Base-by-base conservation (phyloP, 2,113 vertebrate species). In the Ploceus nigricollis region DNA sequence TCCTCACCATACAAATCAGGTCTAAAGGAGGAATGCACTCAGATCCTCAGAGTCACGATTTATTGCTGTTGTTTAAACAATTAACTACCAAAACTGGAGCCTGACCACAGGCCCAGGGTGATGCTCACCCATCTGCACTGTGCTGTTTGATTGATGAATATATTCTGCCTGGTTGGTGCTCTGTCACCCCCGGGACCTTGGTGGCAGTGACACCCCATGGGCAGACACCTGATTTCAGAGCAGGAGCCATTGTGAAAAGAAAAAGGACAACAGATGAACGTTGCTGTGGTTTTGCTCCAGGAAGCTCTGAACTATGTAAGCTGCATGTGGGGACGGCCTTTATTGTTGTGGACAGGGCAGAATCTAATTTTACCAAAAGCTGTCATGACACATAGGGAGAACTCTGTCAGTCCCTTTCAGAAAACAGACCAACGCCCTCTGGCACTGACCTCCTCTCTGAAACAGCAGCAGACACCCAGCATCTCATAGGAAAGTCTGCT, bases 321-420 rank as follows among this genome's bases (percentile, higher is more conserved):
- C 86, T 78, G 82, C 64, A 13, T 82, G 90, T 89, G 79, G 71
- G 42, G 70, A 92, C 11, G 76, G 89, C 95, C 90, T 90, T 95
- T 89, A 94, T 90, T 96, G 91, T 95, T 92, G 89, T 73, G 86
- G 95, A 94, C 82, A 75, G 80, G 88, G 82, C 72, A 94, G 72
- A 92, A 92, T 90, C 79, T 94, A 82, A 94, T 90, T 94, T 90
- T 92, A 93, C 68, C 82, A 45, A 72, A 77, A 93, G 90, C 71
- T 73, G 47, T 86, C 79, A 90, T 90, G 92, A 90, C 83, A 95
- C 70, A 85, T 6, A 76, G 48, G 72, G 65, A 91, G 71, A 90
- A 66, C n/a, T 44, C 69, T 73, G 79, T 93, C 92, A 94, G 15
- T 73, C 48, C 7, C 2, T 71, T 45, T 47, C 94, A 91, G 54